Evolutionary conservation across 1,140 invertebrate genomes (phyloP).

Genomic region (Ceratina japonica): DNA sequence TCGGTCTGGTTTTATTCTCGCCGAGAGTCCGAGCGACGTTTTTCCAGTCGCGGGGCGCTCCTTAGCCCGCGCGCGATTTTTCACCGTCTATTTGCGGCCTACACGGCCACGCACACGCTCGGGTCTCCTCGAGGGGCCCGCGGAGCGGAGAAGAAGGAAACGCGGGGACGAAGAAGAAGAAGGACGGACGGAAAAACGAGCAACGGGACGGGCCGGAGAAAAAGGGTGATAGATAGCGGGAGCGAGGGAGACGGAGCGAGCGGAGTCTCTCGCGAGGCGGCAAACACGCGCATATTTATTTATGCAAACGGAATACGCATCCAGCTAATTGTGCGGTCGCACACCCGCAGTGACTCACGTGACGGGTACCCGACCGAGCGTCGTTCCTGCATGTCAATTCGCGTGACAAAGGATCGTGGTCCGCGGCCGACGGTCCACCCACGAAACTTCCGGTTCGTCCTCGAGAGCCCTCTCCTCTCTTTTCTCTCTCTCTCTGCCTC

Average conservation of each 20-base stretch:
- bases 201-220: background rate
- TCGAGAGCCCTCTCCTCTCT: too few species aligned
- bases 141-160: background rate
- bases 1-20: background rate
- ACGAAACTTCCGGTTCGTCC: conserved; percentile 59
- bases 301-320: conserved; percentile 72
- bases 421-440: conserved; percentile 48
- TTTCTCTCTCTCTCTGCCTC: background rate
- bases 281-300: conserved; percentile 67
- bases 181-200: conserved; percentile 11
- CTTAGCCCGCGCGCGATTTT: conserved; percentile 34
- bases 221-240: background rate
- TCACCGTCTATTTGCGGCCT: conserved; percentile 35
- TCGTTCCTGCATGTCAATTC: conserved; percentile 60
- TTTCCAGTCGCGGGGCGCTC: background rate
- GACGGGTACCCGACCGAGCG: conserved; percentile 47
- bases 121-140: too few species aligned
- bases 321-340: conserved; percentile 69
- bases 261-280: conserved; percentile 14
- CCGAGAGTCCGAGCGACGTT: background rate
- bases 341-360: conserved; percentile 67
- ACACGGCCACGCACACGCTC: conserved; percentile 11
- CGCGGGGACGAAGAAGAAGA: too few species aligned
- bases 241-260: background rate
- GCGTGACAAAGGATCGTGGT: conserved; percentile 61